Percentiles rank a stretch among this genome's conserved stretches.
Evolutionary conservation across 2,797 vertebrate species (phyloP).

Genomic region (Monodelphis domestica): DNA sequence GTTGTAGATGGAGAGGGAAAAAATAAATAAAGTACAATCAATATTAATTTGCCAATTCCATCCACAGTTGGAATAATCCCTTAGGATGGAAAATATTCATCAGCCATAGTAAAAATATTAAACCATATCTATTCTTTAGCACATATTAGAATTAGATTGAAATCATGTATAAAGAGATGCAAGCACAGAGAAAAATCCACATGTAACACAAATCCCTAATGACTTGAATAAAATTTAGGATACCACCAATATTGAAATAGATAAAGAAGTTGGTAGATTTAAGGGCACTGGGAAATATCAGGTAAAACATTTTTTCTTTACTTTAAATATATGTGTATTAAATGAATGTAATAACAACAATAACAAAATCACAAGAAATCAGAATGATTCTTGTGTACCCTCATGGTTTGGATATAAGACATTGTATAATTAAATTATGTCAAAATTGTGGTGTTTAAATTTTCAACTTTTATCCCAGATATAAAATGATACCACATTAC

Average conservation of each 20-base stretch:
- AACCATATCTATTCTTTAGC: conserved; percentile 20
- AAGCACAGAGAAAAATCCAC: not conserved
- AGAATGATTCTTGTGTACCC: not conserved
- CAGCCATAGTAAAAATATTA: not conserved
- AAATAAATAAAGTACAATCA: conserved; percentile 65
- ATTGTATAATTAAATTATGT: not conserved
- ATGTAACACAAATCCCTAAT: not conserved
- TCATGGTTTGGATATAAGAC: not conserved
- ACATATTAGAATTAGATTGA: conserved; percentile 35
- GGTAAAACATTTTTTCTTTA: not conserved
- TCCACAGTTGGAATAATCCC: conserved; percentile 64
- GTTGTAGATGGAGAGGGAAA: conserved; percentile 17
- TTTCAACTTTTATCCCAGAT: not conserved
- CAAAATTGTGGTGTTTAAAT: not conserved
- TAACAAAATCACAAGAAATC: not conserved
- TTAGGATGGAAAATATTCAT: conserved; percentile 67
- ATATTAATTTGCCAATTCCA: conserved; percentile 65
- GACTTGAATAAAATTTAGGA: not conserved
- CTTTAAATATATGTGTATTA: not conserved
- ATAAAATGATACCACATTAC: not conserved
- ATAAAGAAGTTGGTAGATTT: not conserved
- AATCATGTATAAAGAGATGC: conserved; percentile 3
- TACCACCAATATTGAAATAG: not conserved
- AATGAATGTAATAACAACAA: not conserved
- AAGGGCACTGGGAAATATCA: not conserved